Evolutionary conservation across 2,113 vertebrate species (phyloP).

Genomic region (Centropus bengalensis): DNA sequence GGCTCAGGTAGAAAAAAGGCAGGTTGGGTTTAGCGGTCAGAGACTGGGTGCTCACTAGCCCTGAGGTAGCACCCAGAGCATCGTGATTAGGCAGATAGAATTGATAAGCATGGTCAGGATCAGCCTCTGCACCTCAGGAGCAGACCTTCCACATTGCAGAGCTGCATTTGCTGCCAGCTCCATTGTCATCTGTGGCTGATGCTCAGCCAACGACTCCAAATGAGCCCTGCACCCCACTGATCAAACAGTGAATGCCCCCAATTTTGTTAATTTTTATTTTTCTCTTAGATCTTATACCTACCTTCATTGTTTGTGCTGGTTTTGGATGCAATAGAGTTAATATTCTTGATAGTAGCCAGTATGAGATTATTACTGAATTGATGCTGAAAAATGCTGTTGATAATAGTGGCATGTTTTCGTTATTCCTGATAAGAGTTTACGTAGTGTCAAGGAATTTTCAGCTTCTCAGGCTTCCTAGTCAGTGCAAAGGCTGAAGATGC

Average conservation of each 20-base stretch:
- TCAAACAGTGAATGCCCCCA: rapidly evolving
- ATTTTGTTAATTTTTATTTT: background rate
- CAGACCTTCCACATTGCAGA: background rate
- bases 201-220: background rate
- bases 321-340: too few species aligned
- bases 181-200: background rate
- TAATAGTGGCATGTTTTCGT: too few species aligned
- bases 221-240: background rate
- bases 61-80: background rate
- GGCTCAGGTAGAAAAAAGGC: background rate
- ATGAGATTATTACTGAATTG: too few species aligned
- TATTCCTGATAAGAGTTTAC: too few species aligned
- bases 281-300: background rate
- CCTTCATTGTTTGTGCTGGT: background rate
- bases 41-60: background rate
- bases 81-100: background rate
- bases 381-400: too few species aligned
- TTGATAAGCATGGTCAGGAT: background rate
- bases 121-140: rapidly evolving
- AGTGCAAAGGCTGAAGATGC: too few species aligned
- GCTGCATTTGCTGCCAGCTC: background rate
- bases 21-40: background rate
- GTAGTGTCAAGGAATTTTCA: too few species aligned
- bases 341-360: too few species aligned
- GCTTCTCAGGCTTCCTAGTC: too few species aligned